Conservation (phyloP, 37 sponge, comb jelly and placozoan genomes). For the Trichoplax adhaerens region DNA sequence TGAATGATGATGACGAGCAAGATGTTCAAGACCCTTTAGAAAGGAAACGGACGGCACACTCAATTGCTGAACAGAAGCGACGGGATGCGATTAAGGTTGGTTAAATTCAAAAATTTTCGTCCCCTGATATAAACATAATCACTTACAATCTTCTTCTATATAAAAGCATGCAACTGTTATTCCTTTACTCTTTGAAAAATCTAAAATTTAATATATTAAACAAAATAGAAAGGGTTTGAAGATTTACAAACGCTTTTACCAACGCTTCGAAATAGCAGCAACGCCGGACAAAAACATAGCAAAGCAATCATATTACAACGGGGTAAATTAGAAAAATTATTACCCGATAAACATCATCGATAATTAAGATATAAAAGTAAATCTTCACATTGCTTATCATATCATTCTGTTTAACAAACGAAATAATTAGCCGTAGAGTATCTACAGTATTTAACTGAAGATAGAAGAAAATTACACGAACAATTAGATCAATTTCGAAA, state of each 20-base stretch:
- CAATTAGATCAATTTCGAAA: slow-evolving; percentile 37
- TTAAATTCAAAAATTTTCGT: slow-evolving; percentile 11
- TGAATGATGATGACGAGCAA: slow-evolving; percentile 17
- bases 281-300: slow-evolving; percentile 43
- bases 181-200: too few relatives aligned
- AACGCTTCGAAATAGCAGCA: slow-evolving; percentile 14
- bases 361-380: background rate
- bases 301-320: slow-evolving; percentile 60
- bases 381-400: too few relatives aligned
- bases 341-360: too few relatives aligned
- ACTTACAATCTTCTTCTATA: too few relatives aligned
- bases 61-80: slow-evolving; percentile 63
- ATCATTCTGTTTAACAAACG: too few relatives aligned
- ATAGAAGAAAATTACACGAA: slow-evolving; percentile 24
- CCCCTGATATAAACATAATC: too few relatives aligned
- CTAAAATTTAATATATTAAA: too few relatives aligned
- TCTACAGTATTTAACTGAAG: slow-evolving; percentile 32
- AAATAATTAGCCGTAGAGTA: slow-evolving; percentile 44
- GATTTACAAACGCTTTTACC: slow-evolving; percentile 23
- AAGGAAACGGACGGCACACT: slow-evolving; percentile 60
- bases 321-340: slow-evolving; percentile 11
- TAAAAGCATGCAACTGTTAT: too few relatives aligned
- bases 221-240: too few relatives aligned
- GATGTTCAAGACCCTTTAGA: slow-evolving; percentile 14
- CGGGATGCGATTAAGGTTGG: slow-evolving; percentile 61